Evolutionary conservation across 2,888 invertebrate species (phyloP).

Genomic region (Diadromus collaris): DNA sequence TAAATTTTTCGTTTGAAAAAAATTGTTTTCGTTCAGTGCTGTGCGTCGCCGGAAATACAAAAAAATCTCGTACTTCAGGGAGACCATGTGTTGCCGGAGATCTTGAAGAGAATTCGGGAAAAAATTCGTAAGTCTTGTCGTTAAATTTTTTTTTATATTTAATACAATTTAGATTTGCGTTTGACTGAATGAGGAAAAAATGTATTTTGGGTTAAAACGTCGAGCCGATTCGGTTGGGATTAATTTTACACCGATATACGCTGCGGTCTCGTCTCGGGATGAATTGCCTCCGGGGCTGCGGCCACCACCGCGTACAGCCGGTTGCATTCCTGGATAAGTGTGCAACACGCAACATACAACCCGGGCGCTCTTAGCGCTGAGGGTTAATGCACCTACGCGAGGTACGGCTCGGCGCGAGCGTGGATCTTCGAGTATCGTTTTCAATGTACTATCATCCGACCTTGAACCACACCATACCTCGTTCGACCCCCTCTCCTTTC

Average conservation of each 20-base stretch:
- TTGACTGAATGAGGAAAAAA: conserved; percentile 12
- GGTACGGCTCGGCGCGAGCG: conserved; percentile 41
- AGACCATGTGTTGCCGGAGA: conserved; percentile 51
- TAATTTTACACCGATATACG: not conserved
- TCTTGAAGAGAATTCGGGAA: conserved; percentile 44
- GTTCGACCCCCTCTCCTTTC: conserved; percentile 22
- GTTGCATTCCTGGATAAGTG: conserved; percentile 67
- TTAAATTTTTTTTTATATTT: conserved; percentile 7
- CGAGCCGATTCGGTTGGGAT: not conserved
- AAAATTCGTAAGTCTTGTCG: conserved; percentile 57
- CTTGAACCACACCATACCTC: conserved; percentile 59
- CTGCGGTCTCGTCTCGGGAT: conserved; percentile 30
- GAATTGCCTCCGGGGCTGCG: conserved; percentile 32
- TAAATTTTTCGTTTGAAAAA: not conserved
- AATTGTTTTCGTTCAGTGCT: conserved; percentile 39
- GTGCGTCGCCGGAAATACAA: conserved; percentile 29
- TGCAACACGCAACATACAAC: conserved; percentile 54
- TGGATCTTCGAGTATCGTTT: conserved; percentile 65
- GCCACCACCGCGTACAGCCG: conserved; percentile 53
- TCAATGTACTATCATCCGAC: conserved; percentile 63
- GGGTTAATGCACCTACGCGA: conserved; percentile 65
- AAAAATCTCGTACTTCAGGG: conserved; percentile 6
- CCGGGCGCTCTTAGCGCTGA: conserved; percentile 50
- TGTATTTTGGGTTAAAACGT: conserved; percentile 10
- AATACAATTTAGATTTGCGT: not conserved